phyloP scores from a whole-genome alignment of 2,113 vertebrate genomes.

The Ivindomyrus marchei region DNA sequence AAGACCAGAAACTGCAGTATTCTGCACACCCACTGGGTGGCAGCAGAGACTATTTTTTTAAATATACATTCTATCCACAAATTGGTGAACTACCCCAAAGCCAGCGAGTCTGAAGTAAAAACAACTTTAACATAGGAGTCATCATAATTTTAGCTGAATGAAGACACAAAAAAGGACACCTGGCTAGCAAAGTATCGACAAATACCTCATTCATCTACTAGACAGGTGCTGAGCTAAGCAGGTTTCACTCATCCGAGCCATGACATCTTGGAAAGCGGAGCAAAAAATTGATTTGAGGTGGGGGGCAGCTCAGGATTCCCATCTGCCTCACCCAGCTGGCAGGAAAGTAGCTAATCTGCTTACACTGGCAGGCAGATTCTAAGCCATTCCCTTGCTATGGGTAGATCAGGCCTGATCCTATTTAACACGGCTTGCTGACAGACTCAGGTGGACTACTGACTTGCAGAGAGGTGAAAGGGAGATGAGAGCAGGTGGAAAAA shows the following conservation, averaged over 20 bases:
- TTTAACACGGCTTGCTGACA: neutral
- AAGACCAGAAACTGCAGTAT: neutral
- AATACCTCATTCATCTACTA: neutral
- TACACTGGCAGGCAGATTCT: neutral
- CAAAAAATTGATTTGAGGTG: neutral
- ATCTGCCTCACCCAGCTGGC: constrained; percentile 42
- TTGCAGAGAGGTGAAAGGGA: neutral
- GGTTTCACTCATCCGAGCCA: neutral
- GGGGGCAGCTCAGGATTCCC: constrained; percentile 22
- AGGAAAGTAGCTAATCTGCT: constrained; percentile 35
- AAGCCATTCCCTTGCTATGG: neutral
- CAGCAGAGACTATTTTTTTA: neutral
- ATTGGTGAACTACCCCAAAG: neutral
- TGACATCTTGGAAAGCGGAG: neutral
- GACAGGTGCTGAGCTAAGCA: constrained; percentile 16
- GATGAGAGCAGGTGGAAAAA: neutral
- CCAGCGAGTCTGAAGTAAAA: neutral
- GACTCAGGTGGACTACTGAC: neutral
- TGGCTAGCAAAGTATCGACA: neutral
- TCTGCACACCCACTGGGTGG: neutral
- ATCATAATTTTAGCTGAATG: neutral
- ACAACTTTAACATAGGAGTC: neutral
- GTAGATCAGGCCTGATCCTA: neutral
- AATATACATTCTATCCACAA: neutral
- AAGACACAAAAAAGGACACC: neutral